A percentile compares a stretch with the other conserved stretches of the same genome.
These are phyloP conservation scores for Cranoglanis bouderius DNA, from an alignment of 2,113 vertebrate species.

Conservation along the genomic window DNA sequence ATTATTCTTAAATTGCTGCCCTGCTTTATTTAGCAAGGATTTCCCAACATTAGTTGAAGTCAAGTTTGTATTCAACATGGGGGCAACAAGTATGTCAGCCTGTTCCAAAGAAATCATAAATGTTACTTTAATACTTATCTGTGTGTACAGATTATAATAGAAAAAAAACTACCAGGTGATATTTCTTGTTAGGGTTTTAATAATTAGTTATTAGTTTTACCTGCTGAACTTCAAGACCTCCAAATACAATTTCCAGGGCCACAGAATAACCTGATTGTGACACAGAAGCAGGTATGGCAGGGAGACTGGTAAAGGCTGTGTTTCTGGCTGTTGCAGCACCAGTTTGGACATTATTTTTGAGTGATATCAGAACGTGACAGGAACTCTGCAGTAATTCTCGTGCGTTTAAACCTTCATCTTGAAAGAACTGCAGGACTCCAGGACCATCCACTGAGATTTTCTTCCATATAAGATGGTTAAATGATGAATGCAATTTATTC, in stretches of 20 bases:
- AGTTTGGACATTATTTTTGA: neutral
- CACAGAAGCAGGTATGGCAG: neutral
- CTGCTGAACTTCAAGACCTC: constrained; percentile 62
- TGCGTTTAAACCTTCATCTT: constrained; percentile 46
- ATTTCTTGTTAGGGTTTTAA: neutral
- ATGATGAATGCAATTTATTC: neutral
- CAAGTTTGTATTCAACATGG: constrained; percentile 56
- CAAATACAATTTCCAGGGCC: constrained; percentile 58
- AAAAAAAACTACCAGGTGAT: neutral
- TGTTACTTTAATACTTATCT: neutral
- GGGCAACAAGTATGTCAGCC: constrained; percentile 65
- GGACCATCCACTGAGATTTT: constrained; percentile 55
- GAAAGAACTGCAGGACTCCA: constrained; percentile 59
- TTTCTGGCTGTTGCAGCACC: neutral
- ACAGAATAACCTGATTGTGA: neutral
- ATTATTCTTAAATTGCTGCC: constrained; percentile 44
- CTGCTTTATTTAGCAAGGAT: constrained; percentile 56
- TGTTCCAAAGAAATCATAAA: constrained; percentile 44
- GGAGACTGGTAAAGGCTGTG: neutral
- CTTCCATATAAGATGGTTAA: constrained; percentile 47
- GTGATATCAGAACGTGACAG: constrained; percentile 52
- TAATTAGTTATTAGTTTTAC: constrained; percentile 42
- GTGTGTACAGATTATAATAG: neutral
- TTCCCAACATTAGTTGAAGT: constrained; percentile 58
- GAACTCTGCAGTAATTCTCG: constrained; percentile 55